A percentile compares a stretch with the other conserved stretches of the same genome.
These are phyloP conservation scores for Dicyrtoma fusca DNA, from an alignment of 2,888 invertebrate genomes.

Conservation along the genomic window DNA sequence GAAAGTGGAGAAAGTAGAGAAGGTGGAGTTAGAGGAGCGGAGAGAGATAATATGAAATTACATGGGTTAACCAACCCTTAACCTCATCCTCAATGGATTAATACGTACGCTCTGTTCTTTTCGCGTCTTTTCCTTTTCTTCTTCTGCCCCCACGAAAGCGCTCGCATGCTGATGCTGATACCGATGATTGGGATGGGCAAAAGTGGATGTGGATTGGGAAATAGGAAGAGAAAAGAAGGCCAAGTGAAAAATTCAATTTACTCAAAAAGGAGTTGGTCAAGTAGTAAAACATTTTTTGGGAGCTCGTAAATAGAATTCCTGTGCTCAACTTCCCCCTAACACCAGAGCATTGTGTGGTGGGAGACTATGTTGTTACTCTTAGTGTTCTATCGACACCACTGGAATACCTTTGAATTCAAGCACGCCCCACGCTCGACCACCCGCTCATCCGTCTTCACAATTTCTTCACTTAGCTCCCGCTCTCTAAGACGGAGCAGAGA, in stretches of 20 bases:
- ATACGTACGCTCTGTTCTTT: background rate
- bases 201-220: constrained; percentile 15
- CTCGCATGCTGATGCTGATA: background rate
- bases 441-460: background rate
- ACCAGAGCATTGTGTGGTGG: constrained; percentile 10
- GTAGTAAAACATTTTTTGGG: constrained; percentile 35
- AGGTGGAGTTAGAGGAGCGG: too few species aligned
- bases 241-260: constrained; percentile 38
- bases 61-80: too few species aligned
- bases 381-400: constrained; percentile 6
- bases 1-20: too few species aligned
- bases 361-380: constrained; percentile 1
- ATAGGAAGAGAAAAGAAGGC: constrained; percentile 13
- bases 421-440: constrained; percentile 8
- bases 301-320: constrained; percentile 32
- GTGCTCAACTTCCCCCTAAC: background rate
- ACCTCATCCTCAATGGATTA: background rate
- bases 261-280: constrained; percentile 36
- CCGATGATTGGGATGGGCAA: background rate
- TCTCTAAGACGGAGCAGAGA: background rate
- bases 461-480: background rate
- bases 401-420: constrained; percentile 9
- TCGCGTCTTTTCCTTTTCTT: constrained; percentile 6
- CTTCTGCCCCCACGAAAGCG: background rate
- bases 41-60: too few species aligned